Conservation (phyloP, 2,113 vertebrate species). For the Dromiciops gliroides region DNA sequence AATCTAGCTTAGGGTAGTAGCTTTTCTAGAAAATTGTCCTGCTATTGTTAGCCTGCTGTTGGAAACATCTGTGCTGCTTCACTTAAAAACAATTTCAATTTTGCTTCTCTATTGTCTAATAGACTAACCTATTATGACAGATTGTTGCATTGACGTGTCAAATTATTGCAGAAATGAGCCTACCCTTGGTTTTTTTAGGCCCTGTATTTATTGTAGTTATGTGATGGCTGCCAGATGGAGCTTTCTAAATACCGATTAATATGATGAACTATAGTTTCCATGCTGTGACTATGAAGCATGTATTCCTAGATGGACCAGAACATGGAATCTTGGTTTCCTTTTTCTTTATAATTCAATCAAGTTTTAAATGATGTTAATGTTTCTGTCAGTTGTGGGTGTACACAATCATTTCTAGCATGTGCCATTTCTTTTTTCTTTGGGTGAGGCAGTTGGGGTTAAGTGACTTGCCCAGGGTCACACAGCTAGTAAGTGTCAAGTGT, state of each 20-base stretch:
- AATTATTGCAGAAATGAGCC: background rate
- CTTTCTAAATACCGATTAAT: conserved; percentile 1
- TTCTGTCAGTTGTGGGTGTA: background rate
- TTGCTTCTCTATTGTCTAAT: background rate
- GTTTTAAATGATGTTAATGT: conserved; percentile 10
- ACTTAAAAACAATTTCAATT: background rate
- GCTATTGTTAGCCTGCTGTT: background rate
- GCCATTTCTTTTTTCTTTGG: too few species aligned
- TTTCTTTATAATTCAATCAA: background rate
- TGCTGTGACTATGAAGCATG: background rate
- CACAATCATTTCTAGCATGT: background rate
- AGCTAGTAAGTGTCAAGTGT: too few species aligned
- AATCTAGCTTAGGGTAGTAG: conserved; percentile 10
- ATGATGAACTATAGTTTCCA: conserved; percentile 2
- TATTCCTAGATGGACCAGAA: background rate
- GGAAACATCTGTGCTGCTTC: conserved; percentile 7
- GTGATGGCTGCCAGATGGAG: background rate
- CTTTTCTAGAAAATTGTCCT: background rate
- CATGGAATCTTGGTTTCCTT: background rate
- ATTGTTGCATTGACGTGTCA: background rate
- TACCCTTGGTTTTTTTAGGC: background rate
- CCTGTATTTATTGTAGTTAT: background rate
- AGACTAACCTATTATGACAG: background rate
- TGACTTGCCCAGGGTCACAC: too few species aligned
- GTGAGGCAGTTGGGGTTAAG: too few species aligned